Percentiles rank a stretch among this genome's conserved stretches.
Conservation (phyloP, 1,140 invertebrate genomes). For the Gonioctena quinquepunctata region DNA sequence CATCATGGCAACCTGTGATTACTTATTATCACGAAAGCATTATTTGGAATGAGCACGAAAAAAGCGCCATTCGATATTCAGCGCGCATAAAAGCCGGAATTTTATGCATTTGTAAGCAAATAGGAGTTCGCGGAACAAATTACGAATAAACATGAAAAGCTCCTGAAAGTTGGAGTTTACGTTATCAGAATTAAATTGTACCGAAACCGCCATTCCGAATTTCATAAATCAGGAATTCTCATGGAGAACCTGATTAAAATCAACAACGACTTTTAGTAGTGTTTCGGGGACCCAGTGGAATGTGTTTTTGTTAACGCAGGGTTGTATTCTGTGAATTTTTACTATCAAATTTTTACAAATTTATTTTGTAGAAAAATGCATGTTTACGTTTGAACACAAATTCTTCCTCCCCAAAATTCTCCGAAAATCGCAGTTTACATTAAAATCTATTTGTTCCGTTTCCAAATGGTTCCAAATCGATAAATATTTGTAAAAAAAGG, state of each 20-base stretch:
- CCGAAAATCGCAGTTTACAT: too few relatives aligned
- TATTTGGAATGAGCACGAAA: neutral
- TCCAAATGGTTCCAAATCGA: too few relatives aligned
- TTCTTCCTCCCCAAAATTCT: too few relatives aligned
- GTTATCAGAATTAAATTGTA: slow-evolving; percentile 11
- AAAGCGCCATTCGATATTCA: slow-evolving; percentile 7
- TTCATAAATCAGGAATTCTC: slow-evolving; percentile 7
- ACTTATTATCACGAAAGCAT: slow-evolving; percentile 5
- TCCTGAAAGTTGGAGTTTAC: slow-evolving; percentile 5
- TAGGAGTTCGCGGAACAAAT: slow-evolving; percentile 1
- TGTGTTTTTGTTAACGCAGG: too few relatives aligned
- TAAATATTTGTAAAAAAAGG: too few relatives aligned
- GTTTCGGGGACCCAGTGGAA: neutral
- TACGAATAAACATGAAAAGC: slow-evolving; percentile 9
- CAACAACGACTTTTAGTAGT: slow-evolving; percentile 2
- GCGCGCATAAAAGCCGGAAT: neutral
- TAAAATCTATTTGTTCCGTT: too few relatives aligned
- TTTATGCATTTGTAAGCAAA: slow-evolving; percentile 5
- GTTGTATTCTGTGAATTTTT: too few relatives aligned
- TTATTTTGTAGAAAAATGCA: too few relatives aligned
- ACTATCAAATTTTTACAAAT: too few relatives aligned
- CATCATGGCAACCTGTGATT: neutral
- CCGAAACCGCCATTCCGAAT: slow-evolving; percentile 7
- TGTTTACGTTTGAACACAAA: too few relatives aligned
- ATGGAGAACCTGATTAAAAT: slow-evolving; percentile 4